A percentile compares a stretch with the other conserved stretches of the same genome.
phyloP scores from a whole-genome alignment of 2,888 invertebrate genomes.

The Meandrusa payeni region DNA sequence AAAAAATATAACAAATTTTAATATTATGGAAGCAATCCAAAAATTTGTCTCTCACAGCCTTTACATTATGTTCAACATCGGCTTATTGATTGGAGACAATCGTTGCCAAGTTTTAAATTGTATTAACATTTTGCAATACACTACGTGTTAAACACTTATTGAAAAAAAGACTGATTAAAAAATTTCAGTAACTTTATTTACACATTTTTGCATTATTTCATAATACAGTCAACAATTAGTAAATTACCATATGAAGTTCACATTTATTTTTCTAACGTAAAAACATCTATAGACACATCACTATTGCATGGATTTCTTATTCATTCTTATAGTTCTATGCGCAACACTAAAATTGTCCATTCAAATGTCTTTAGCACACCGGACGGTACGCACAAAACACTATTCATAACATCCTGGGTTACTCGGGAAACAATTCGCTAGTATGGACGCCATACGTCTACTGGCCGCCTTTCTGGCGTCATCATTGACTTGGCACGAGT shows the following conservation, averaged over 20 bases:
- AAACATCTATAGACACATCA: slow-evolving; percentile 68
- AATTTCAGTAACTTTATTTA: slow-evolving; percentile 79
- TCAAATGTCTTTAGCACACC: slow-evolving; percentile 36
- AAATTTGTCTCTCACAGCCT: slow-evolving; percentile 49
- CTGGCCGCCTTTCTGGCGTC: slow-evolving; percentile 72
- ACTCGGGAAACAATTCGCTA: slow-evolving; percentile 45
- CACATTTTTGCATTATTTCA: slow-evolving; percentile 75
- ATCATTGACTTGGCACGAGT: slow-evolving; percentile 69
- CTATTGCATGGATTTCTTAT: slow-evolving; percentile 56
- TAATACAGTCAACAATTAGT: slow-evolving; percentile 78
- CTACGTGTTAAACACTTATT: slow-evolving; percentile 8
- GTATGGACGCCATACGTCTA: slow-evolving; percentile 91
- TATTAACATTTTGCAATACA: slow-evolving; percentile 17
- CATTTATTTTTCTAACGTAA: slow-evolving; percentile 75
- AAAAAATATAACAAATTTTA: too few relatives aligned
- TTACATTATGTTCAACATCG: slow-evolving; percentile 40
- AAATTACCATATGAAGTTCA: slow-evolving; percentile 71
- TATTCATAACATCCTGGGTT: slow-evolving; percentile 34
- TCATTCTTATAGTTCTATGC: slow-evolving; percentile 34
- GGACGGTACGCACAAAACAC: slow-evolving; percentile 53
- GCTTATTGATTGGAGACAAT: slow-evolving; percentile 39
- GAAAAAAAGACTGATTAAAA: slow-evolving; percentile 46
- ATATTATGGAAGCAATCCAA: slow-evolving; percentile 71
- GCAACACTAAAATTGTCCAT: slow-evolving; percentile 28
- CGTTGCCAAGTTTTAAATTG: slow-evolving; percentile 40